Conservation (phyloP, 1,140 invertebrate genomes). For the Papilio polytes region DNA sequence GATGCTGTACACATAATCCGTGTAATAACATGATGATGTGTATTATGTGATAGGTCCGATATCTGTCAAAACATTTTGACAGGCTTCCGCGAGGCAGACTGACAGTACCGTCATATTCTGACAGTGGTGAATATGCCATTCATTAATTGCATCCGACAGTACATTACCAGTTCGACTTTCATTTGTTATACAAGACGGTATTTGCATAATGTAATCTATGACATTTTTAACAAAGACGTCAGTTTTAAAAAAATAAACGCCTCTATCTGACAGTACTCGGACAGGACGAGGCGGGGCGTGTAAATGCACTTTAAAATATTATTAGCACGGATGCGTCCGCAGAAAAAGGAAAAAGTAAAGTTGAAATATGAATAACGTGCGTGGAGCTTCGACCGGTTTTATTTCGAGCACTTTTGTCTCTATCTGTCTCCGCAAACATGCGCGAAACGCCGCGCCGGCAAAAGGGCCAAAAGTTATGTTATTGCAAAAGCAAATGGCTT, state of each 20-base stretch:
- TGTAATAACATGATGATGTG: slow-evolving; percentile 37
- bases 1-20: slow-evolving; percentile 33
- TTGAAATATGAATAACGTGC: slow-evolving; percentile 39
- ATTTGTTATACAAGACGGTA: slow-evolving; percentile 71
- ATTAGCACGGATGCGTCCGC: slow-evolving; percentile 29
- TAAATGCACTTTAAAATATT: slow-evolving; percentile 40
- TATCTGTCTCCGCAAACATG: slow-evolving; percentile 40
- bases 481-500: slow-evolving; percentile 52
- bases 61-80: slow-evolving; percentile 76
- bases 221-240: slow-evolving; percentile 37
- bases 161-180: slow-evolving; percentile 66
- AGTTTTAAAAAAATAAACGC: slow-evolving; percentile 27
- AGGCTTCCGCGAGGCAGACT: slow-evolving; percentile 58
- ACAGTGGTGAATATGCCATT: slow-evolving; percentile 64
- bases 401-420: slow-evolving; percentile 46
- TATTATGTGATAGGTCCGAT: slow-evolving; percentile 48
- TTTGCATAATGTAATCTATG: slow-evolving; percentile 55
- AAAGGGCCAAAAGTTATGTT: slow-evolving; percentile 59
- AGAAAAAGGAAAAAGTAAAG: slow-evolving; percentile 19
- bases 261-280: not conserved
- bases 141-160: slow-evolving; percentile 67
- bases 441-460: slow-evolving; percentile 43
- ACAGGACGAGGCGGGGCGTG: slow-evolving; percentile 19
- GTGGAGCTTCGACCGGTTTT: slow-evolving; percentile 39
- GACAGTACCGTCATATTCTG: slow-evolving; percentile 53